phyloP scores from a whole-genome alignment of 2,888 invertebrate species.

The Calliopum simillimum region DNA sequence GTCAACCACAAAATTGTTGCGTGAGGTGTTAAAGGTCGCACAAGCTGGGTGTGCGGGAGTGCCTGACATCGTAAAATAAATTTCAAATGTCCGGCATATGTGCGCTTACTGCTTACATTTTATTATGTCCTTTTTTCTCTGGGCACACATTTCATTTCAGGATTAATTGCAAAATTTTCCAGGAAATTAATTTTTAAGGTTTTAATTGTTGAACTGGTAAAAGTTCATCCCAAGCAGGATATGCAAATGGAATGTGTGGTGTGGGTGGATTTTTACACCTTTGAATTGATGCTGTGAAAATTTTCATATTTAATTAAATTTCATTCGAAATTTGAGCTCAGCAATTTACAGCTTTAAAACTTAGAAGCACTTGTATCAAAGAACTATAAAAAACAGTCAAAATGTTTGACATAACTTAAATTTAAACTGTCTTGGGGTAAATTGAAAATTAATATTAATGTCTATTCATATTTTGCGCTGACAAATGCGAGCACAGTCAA shows the following conservation, averaged over 20 bases:
- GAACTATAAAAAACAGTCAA: not conserved
- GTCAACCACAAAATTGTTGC: slow-evolving; percentile 65
- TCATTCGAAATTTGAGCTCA: not conserved
- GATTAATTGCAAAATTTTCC: slow-evolving; percentile 66
- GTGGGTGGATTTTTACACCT: not conserved
- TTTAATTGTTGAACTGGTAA: slow-evolving; percentile 36
- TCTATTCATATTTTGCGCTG: slow-evolving; percentile 45
- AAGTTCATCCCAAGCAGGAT: not conserved
- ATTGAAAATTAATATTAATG: slow-evolving; percentile 54
- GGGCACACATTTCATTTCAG: slow-evolving; percentile 48
- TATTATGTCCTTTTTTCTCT: slow-evolving; percentile 48
- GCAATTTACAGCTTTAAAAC: too few species aligned
- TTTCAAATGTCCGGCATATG: slow-evolving; percentile 55
- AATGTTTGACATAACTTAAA: slow-evolving; percentile 43
- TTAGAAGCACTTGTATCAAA: too few species aligned
- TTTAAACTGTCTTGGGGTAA: slow-evolving; percentile 48
- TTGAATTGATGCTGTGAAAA: not conserved
- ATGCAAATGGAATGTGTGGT: not conserved
- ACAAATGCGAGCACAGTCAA: slow-evolving; percentile 20
- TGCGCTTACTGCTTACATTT: slow-evolving; percentile 44
- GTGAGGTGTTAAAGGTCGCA: slow-evolving; percentile 64
- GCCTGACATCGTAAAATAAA: slow-evolving; percentile 50
- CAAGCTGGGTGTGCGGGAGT: slow-evolving; percentile 21
- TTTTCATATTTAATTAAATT: not conserved
- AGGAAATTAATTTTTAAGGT: slow-evolving; percentile 64